Evolutionary conservation across 2,888 invertebrate species (phyloP), one percentile per base, ranked within the genome.

Genomic region (Leistus spinibarbis): DNA sequence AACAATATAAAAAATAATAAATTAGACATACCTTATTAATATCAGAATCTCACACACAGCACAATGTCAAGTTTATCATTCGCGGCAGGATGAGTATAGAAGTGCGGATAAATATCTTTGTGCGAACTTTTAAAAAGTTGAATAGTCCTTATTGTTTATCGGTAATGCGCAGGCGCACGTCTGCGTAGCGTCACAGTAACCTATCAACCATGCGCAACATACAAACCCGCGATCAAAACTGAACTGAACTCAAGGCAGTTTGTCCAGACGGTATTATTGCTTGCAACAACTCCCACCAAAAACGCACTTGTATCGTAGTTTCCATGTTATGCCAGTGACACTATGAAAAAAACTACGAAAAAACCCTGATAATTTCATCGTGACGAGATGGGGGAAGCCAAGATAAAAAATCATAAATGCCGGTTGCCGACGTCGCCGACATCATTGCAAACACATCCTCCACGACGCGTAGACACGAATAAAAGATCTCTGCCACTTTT

Each of bases 211-310:
- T 66, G 65, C 66, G 66, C 72, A 54, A 66, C 40, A 22, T 17
- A 23, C 54, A 24, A 64, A 56, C 22, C 54, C 57, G 66, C 72
- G 72, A 56, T 40, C 40, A 10, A 40, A 40, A 53, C 24, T 20
- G 66, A 65, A 66, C 66, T 72, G 66, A 65, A 56, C 72, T 22
- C 72, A 54, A 64, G 64, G 57, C 64, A 40, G 57, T 10, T 20
- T 63, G 53, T 17, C 72, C 60, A 72, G 72, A 72, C 72, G 27
- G 27, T 66, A 57, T 72, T 72, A 72, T 72, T 72, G 72, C 72
- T 72, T 20, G 64, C 64, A 24, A 22, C 40, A 66, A 72, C 72
- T 72, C 72, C 72, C 72, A 72, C 72, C 72, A 72, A 53, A 57
- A 40, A 40, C 27, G 64, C 56, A 65, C 71, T 65, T 40, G 62